Evolutionary conservation across 2,888 invertebrate genomes (phyloP), one percentile per base, ranked within the genome.

Genomic region (Clitarchus hookeri): DNA sequence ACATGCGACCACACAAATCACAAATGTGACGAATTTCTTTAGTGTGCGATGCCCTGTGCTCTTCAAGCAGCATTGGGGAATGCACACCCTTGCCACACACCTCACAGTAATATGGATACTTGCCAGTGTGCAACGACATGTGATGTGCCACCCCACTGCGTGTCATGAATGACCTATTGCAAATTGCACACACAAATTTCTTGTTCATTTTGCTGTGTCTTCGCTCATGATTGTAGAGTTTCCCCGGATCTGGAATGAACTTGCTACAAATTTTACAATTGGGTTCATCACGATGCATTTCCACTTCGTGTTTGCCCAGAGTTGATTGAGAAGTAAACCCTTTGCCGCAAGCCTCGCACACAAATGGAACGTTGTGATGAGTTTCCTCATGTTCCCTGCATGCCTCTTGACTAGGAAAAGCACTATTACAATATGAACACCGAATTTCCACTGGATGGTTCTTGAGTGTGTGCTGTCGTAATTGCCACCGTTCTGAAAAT

Each of bases 11-110:
- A 85, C 89, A 89, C 12, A 87, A 53, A 65, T 89, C 88, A 86
- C 89, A 89, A n/a, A 87, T 88, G 83, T 88, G 89, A 6, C 88
- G 87, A 44, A 87, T 83, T 86, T 89, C 88, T 87, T 89, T 88
- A 13, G 89, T 88, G 82, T 89, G 89, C 4, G 87, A 87, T 0
- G 88, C 88, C 80, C 85, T 87, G 84, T 89, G 89, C 79, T 89
- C 89, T 78, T 88, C 87, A 27, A 88, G 85, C 27, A 88, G 84
- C 23, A 87, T 86, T 19, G 87, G 85, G 2, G 88, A 87, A 86
- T 88, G 87, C 85, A 88, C 88, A 16, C 89, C 89, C 84, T 88
- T 87, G 25, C 87, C 88, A 86, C 89, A 89, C 44, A 88, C 85
- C 84, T 88, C 88, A 87, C 89, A 89, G 48, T 86, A 86, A 8